Conservation (phyloP, 2,113 vertebrate species). For the Morone saxatilis region DNA sequence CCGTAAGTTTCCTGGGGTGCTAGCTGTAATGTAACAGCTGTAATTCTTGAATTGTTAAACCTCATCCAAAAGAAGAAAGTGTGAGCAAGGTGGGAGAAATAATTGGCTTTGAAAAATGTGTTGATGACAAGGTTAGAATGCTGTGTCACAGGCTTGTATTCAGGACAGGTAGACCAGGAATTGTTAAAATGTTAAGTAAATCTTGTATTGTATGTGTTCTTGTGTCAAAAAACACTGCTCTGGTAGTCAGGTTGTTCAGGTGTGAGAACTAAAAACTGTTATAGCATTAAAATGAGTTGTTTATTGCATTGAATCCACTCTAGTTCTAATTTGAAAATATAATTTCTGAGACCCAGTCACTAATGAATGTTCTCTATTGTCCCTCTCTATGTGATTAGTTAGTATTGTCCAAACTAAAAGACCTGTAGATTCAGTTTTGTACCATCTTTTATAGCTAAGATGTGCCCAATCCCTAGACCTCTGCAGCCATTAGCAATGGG, state of each 20-base stretch:
- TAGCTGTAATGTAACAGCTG: not conserved
- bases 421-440: not conserved
- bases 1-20: constrained; percentile 82
- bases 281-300: too few species aligned
- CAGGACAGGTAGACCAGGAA: too few species aligned
- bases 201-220: too few species aligned
- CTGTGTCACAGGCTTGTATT: too few species aligned
- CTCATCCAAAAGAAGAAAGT: not conserved
- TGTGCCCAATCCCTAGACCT: constrained; percentile 83
- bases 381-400: not conserved
- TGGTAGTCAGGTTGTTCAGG: too few species aligned
- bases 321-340: not conserved
- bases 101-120: not conserved
- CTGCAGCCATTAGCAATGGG: constrained; percentile 82
- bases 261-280: too few species aligned
- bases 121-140: too few species aligned
- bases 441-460: constrained; percentile 79
- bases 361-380: not conserved
- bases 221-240: too few species aligned
- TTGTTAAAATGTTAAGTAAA: too few species aligned
- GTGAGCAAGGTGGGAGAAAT: not conserved
- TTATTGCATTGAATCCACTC: not conserved
- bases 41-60: not conserved
- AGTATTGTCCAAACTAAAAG: not conserved
- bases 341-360: not conserved